Evolutionary conservation across 2,888 invertebrate species (phyloP), one percentile per base, ranked within the genome.

Genomic region (Ypsolopha sequella): DNA sequence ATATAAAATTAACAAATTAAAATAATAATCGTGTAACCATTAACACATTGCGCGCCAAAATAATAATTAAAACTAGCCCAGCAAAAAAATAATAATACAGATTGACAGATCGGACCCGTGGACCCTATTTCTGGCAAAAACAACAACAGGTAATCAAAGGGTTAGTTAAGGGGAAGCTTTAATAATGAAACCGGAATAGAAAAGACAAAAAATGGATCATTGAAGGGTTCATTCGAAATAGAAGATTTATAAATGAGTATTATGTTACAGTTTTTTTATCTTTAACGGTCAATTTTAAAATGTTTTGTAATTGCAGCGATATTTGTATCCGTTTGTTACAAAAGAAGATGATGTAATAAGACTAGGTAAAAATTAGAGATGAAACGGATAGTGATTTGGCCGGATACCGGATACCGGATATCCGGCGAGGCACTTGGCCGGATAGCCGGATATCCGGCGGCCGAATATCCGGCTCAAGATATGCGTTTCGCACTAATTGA

Each of bases 131-230:
- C 56, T 55, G 62, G 57, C 55, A 61, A 66, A 70, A 73, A 68
- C 51, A 51, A 73, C 68, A 72, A 73, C 84, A 84, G 84, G 84
- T 82, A 82, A 76, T 70, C 69, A 69, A 77, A 79, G 84, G 85
- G 84, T 80, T 80, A 72, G 58, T 62, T 63, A 13, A 36, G 52
- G 48, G 44, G 52, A 44, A 48, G 51, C 41, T 44, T 33, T 38
- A 44, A 51, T 50, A 52, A 52, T 39, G 38, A 45, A 52, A 52
- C 51, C 51, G 55, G 63, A 65, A 53, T 43, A 41, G 52, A 24
- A 64, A 58, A 71, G 69, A 72, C 68, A 70, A 74, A 77, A 76
- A 74, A 63, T 52, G 50, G 55, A 60, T 66, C 59, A 71, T n/a
- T n/a, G n/a, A n/a, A 75, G 79, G 80, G 80, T 73, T 70, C 60